These are phyloP conservation scores for Dicaeum eximium DNA, from an alignment of 2,113 vertebrate genomes.

Conservation along the genomic window DNA sequence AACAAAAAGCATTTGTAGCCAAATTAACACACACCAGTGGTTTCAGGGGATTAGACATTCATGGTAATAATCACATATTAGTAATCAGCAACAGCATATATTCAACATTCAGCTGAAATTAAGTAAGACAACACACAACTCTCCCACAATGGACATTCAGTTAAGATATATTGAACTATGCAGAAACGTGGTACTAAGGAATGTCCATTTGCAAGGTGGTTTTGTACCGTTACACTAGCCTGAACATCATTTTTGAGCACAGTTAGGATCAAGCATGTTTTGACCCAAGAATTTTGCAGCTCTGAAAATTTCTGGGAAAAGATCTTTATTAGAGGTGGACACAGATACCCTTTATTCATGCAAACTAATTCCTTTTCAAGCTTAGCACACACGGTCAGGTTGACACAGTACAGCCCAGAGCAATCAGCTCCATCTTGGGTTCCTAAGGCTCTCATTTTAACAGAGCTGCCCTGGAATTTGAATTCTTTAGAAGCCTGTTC, in stretches of 20 bases:
- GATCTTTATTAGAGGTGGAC: neutral
- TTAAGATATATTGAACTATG: neutral
- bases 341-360: neutral
- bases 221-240: neutral
- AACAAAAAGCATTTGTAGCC: conserved; percentile 2
- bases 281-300: neutral
- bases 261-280: neutral
- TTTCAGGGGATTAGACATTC: neutral
- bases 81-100: neutral
- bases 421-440: neutral
- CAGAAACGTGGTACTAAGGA: neutral
- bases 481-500: conserved; percentile 12
- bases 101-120: neutral
- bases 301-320: neutral
- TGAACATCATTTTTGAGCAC: neutral
- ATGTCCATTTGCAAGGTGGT: neutral
- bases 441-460: conserved; percentile 35
- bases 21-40: neutral
- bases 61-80: conserved; percentile 9
- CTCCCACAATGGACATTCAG: neutral
- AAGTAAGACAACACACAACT: neutral
- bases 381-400: neutral
- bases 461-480: conserved; percentile 2
- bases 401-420: neutral
- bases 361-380: neutral